Base-by-base conservation (phyloP, 2,797 vertebrate genomes). In the Eulemur mongoz region DNA sequence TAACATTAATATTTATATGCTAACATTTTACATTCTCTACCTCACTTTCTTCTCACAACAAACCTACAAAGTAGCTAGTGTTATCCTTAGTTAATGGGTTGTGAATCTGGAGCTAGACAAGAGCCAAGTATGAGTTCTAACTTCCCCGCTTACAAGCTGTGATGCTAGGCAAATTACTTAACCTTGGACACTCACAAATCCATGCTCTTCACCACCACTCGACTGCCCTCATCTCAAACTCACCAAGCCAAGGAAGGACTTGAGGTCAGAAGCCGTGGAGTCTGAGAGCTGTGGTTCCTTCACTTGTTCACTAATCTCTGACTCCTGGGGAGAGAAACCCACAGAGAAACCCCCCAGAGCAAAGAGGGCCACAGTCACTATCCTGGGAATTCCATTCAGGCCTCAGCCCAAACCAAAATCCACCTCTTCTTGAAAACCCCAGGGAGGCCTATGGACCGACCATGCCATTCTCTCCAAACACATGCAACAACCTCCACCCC, bases 161-260 rank as follows among this genome's bases (percentile, higher is more conserved):
- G 72, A 54, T 25, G 27, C n/a, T 20, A 13, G 54, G 35, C 57
- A 88, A 88, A 75, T 89, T 7, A 32, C n/a, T 57, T 35, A 48
- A 48, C 59, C 48, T 57, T 45, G 27, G 30, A 25, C 12, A n/a
- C 40, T 57, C 10, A 0, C n/a, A 61, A 40, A 35, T 2, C 32
- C 72, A 63, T 0, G 23, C 8, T 57, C 50, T 69, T 45, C 9
- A 23, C 32, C 69, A 23, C 54, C 52, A 23, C 50, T 35, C 43
- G 43, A 30, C 87, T 70, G 32, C 1, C 4, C 75, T 72, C 57
- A 38, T 32, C 25, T 25, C 84, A 0, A 30, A 98, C 98, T 98
- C 97, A 99, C 98, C 98, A 22, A 4, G 35, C 79, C 91, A 57
- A 0, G 69, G 30, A 73, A 4, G 89, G 83, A 94, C 84, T 99